Evolutionary conservation across 2,113 vertebrate species (phyloP).

Genomic region (Typhlomys cinereus): DNA sequence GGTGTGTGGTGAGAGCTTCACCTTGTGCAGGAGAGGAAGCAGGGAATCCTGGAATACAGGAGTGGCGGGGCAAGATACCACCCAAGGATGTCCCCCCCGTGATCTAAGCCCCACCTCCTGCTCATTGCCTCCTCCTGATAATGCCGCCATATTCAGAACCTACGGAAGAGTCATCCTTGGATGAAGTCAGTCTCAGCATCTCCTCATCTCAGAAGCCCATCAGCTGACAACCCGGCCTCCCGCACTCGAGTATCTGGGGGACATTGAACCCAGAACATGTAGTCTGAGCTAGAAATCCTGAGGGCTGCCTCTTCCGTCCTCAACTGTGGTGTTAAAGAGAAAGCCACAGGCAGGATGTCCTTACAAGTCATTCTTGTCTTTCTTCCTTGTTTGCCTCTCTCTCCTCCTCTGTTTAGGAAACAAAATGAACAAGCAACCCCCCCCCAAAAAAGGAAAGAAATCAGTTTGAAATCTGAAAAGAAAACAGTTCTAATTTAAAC

Average conservation of each 20-base stretch:
- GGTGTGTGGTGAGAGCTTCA: neutral
- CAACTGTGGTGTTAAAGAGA: neutral
- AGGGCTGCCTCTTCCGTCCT: neutral
- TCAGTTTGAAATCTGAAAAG: neutral
- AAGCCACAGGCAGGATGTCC: neutral
- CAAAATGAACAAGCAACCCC: neutral
- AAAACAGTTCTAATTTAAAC: neutral
- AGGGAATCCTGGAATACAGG: too few relatives aligned
- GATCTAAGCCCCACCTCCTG: neutral
- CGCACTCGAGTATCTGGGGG: neutral
- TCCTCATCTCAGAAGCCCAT: neutral
- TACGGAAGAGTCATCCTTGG: neutral
- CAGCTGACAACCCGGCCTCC: neutral
- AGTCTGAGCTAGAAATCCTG: slow-evolving; percentile 7
- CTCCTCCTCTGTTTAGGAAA: neutral
- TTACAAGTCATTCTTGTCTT: neutral
- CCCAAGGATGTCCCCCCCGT: neutral
- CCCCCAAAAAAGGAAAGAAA: neutral
- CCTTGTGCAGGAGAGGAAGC: too few relatives aligned
- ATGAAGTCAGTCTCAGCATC: neutral
- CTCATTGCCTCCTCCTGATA: too few relatives aligned
- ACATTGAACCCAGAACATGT: too few relatives aligned
- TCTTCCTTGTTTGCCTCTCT: neutral
- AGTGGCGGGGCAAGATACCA: too few relatives aligned
- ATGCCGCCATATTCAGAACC: neutral